A percentile compares a stretch with the other conserved stretches of the same genome.
phyloP scores from a whole-genome alignment of 2,888 invertebrate species.

The Ischnus inquisitorius region DNA sequence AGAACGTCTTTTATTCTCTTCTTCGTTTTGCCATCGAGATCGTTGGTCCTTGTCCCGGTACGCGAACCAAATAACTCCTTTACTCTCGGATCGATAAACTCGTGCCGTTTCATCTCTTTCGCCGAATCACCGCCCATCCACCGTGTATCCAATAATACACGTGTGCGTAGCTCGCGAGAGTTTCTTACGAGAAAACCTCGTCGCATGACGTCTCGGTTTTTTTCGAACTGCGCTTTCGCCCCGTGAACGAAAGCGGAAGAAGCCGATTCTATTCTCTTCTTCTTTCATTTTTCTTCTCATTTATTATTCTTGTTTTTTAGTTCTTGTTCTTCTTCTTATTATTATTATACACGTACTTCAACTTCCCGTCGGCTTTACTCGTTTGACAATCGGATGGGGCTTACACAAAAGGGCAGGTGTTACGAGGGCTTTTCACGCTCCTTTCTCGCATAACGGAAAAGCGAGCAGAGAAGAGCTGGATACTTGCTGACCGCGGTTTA shows the following conservation, averaged over 20 bases:
- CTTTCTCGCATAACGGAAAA: constrained; percentile 14
- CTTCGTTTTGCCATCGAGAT: constrained; percentile 27
- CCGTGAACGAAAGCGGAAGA: constrained; percentile 43
- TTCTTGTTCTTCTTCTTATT: constrained; percentile 4
- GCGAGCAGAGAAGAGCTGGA: constrained; percentile 39
- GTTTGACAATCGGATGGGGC: constrained; percentile 24
- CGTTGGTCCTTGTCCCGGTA: constrained; percentile 37
- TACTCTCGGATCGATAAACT: constrained; percentile 44
- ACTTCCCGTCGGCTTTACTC: constrained; percentile 29
- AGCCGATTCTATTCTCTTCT: constrained; percentile 25
- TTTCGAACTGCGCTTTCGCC: constrained; percentile 36
- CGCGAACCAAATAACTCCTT: constrained; percentile 32
- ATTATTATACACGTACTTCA: constrained; percentile 15
- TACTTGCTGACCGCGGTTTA: constrained; percentile 44
- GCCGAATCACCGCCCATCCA: neutral
- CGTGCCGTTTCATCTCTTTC: constrained; percentile 47
- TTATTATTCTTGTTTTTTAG: constrained; percentile 35
- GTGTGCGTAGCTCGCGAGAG: neutral
- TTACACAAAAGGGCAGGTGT: constrained; percentile 63
- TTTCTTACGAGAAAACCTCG: constrained; percentile 33
- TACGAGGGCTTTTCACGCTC: constrained; percentile 58
- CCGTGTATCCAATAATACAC: neutral
- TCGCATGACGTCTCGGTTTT: constrained; percentile 12
- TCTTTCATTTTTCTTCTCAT: constrained; percentile 15
- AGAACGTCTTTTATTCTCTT: constrained; percentile 21